phyloP scores from a whole-genome alignment of 2,888 invertebrate genomes.

The Schrankia costaestrigalis region DNA sequence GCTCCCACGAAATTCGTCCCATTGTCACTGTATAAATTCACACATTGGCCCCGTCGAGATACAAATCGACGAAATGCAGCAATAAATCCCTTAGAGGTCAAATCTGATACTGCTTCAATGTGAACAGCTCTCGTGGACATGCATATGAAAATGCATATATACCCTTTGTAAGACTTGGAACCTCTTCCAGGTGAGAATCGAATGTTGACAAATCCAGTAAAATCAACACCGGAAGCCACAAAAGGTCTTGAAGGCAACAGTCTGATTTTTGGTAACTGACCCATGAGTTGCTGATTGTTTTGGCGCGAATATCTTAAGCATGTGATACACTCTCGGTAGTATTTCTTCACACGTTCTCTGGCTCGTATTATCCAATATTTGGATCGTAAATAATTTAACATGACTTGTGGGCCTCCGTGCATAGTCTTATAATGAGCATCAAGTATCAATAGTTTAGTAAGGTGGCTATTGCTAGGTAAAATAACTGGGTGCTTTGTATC shows the following conservation, averaged over 20 bases:
- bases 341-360: neutral
- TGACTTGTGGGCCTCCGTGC: neutral
- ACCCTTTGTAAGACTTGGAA: neutral
- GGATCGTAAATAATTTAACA: neutral
- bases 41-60: slow-evolving; percentile 6
- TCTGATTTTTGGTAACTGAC: neutral
- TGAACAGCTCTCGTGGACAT: neutral
- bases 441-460: slow-evolving; percentile 2
- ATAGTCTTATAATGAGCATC: neutral
- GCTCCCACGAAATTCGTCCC: slow-evolving; percentile 10
- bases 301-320: neutral
- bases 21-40: slow-evolving; percentile 7
- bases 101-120: neutral
- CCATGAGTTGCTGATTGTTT: neutral
- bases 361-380: neutral
- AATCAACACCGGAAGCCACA: neutral
- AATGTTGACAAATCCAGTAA: neutral
- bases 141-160: neutral
- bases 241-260: neutral
- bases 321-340: neutral
- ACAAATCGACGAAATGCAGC: slow-evolving; percentile 9
- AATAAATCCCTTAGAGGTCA: neutral
- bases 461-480: neutral
- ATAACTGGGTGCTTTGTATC: slow-evolving; percentile 1
- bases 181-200: neutral